Percentiles rank a stretch among this genome's conserved stretches.
Evolutionary conservation across 2,888 invertebrate genomes (phyloP).

Genomic region (Pteria penguin): DNA sequence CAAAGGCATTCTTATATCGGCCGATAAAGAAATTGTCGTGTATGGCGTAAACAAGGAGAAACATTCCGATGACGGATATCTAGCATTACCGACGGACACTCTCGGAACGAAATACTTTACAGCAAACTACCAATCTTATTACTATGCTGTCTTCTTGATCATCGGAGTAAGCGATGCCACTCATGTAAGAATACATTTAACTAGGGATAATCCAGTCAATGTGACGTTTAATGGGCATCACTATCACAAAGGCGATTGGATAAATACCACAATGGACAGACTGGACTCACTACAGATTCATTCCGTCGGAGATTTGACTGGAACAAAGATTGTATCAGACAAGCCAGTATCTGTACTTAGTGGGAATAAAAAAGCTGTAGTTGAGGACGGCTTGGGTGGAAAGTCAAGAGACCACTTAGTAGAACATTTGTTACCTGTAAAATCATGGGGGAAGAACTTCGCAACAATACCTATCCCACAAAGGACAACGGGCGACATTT

Average conservation of each 20-base stretch:
- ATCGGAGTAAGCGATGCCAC: constrained; percentile 42
- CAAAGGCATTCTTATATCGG: constrained; percentile 24
- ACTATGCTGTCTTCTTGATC: constrained; percentile 43
- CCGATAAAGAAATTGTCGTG: constrained; percentile 51
- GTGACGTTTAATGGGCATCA: constrained; percentile 29
- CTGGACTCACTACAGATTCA: constrained; percentile 46
- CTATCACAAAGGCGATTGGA: constrained; percentile 36
- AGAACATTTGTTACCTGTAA: constrained; percentile 65
- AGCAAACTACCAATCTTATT: constrained; percentile 45
- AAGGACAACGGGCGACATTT: constrained; percentile 62
- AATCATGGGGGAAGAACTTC: constrained; percentile 71
- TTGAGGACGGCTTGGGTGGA: constrained; percentile 6
- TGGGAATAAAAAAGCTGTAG: constrained; percentile 15
- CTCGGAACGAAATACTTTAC: constrained; percentile 55
- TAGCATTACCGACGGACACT: constrained; percentile 52
- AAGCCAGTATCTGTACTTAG: constrained; percentile 13
- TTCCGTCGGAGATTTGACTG: constrained; percentile 12
- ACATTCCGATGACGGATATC: constrained; percentile 57
- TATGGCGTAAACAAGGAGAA: constrained; percentile 51
- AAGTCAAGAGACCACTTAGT: constrained; percentile 55
- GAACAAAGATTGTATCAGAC: neutral
- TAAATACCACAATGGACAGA: constrained; percentile 35
- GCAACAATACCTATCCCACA: constrained; percentile 64
- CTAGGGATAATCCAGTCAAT: constrained; percentile 33
- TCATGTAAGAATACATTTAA: constrained; percentile 29